Evolutionary conservation across 1,140 invertebrate genomes (phyloP), one percentile per base, ranked within the genome.

Genomic region (Lordiphosa stackelbergi): DNA sequence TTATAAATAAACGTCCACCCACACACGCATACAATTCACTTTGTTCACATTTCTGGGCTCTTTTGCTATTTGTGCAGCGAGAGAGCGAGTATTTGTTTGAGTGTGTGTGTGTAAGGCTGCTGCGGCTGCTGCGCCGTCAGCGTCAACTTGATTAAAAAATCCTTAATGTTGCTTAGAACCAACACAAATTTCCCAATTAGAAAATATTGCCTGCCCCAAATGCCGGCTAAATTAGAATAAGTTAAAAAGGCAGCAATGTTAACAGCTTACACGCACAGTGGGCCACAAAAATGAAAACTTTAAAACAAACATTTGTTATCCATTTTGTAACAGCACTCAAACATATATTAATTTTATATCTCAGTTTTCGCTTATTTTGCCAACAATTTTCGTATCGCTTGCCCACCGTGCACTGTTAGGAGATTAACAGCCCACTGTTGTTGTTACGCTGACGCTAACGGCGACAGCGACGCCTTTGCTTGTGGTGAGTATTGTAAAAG

Each of bases 191-290:
- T 35, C 31, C 61, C 36, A 63, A 42, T 64, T 54, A 40, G 62
- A 45, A 10, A 16, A 24, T 22, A 38, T 13, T 12, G 28, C 16
- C 13, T 12, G 28, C 16, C 13, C 22, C 51, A 66, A 66, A 66
- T 68, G 64, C 64, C 64, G 64, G 63, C 47, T 34, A 46, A 52
- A 58, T 42, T 66, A 37, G 42, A 63, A 64, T 46, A 63, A 34
- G 48, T 22, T 52, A 43, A 28, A 28, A 7, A 7, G 43, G 24
- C 35, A 35, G 22, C 24, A n/a, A 13, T 22, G 59, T 42, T 64
- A 65, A 65, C 62, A 65, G 59, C 51, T 3, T 4, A 19, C 19
- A 2, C 5, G 5, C 4, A 24, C 22, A 6, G 22, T 24, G 22
- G 22, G 4, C 5, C 22, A 24, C 22, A 24, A 5, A 0, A 4